Percentiles rank a stretch among this genome's conserved stretches.
These are phyloP conservation scores for Sphyrna mokarran DNA, from an alignment of 2,113 vertebrate species.

Conservation along the genomic window DNA sequence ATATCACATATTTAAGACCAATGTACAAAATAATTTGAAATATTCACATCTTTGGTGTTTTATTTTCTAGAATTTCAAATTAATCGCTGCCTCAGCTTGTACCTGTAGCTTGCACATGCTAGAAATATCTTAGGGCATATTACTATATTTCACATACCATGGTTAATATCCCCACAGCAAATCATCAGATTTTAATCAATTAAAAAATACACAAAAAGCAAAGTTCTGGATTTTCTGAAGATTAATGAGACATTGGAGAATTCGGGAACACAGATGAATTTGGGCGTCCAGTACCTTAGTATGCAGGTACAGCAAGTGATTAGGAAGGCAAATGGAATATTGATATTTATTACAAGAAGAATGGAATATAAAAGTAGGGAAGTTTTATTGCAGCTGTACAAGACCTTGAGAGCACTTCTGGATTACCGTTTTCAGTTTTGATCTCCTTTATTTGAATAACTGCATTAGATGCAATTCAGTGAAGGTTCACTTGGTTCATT, in stretches of 20 bases:
- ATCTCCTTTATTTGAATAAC: too few relatives aligned
- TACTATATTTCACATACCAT: background rate
- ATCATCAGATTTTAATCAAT: slow-evolving; percentile 17
- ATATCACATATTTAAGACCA: background rate
- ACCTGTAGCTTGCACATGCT: background rate
- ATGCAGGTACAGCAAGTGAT: too few relatives aligned
- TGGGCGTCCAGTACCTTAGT: too few relatives aligned
- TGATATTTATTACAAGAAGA: too few relatives aligned
- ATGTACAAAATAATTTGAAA: background rate
- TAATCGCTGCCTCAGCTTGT: background rate
- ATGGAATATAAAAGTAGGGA: too few relatives aligned
- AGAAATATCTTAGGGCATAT: background rate
- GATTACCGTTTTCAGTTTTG: too few relatives aligned
- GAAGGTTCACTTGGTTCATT: too few relatives aligned
- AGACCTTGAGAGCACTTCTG: too few relatives aligned
- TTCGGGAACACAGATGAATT: too few relatives aligned
- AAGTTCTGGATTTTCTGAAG: background rate
- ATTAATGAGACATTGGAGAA: background rate
- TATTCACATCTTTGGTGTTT: background rate
- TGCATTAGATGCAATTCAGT: too few relatives aligned
- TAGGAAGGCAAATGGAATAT: too few relatives aligned
- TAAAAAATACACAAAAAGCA: background rate
- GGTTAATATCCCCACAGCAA: background rate
- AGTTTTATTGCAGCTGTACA: too few relatives aligned
- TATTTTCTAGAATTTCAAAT: background rate